Base-by-base conservation (phyloP, 2,888 invertebrate species). In the Strigamia crassipes region DNA sequence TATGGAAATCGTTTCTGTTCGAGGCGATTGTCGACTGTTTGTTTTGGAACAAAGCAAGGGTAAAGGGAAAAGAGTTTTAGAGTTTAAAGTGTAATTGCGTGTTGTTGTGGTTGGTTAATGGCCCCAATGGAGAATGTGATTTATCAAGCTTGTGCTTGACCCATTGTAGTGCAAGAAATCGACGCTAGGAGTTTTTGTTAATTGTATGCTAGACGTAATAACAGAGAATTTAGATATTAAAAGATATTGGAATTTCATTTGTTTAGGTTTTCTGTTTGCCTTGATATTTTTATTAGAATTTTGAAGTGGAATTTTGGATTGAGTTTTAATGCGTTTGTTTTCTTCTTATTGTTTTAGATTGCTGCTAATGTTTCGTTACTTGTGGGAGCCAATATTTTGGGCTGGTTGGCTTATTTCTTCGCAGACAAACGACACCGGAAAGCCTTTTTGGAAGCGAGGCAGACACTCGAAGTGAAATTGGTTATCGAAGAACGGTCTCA, bases 401-500 rank as follows among this genome's bases (percentile, higher is more conserved):
- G 96, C 0, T 88, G 92, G 46, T 90, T 93, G 82, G 92, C 92
- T 66, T 93, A 92, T 87, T 91, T 92, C 83, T 90, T 94, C 87
- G 92, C 93, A 85, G 96, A 96, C 88, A 92, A 93, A 84, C 95
- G 96, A 88, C 96, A 96, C 86, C 91, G 96, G 78, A 90, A 93
- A 82, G 96, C 96, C 77, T 96, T 96, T 87, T 90, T 94, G 84
- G 96, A 96, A 88, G 96, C 96, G 5, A 93, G 96, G 86, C 93
- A 94, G 88, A 96, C 96, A 86, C 90, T 97, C 84, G 94, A 95
- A 86, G 95, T 96, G 85, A 96, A 96, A 89, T 91, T 96, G 86
- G 93, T 95, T 82, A 95, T 97, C 85, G 96, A 97, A 88, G 95
- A 96, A 87, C 96, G 96, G 88, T 95, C 96, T 84, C 94, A 94